Percentiles rank a stretch among this genome's conserved stretches.
Evolutionary conservation across 1,140 invertebrate genomes (phyloP).

Genomic region (Papilio xuthus): DNA sequence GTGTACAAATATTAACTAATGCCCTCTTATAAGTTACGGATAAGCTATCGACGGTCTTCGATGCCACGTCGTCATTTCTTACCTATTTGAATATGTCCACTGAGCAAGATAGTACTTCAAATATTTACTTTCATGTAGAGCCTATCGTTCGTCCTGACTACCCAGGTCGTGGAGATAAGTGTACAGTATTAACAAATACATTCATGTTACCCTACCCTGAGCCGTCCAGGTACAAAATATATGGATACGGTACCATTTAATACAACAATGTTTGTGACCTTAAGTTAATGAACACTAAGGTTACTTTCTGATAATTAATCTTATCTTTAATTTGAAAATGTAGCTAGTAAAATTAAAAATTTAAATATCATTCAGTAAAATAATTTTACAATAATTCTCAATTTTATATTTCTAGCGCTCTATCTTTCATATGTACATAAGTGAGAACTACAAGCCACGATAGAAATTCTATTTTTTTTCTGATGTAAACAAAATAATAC

Average conservation of each 20-base stretch:
- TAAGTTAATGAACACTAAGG: no score
- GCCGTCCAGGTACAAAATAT: neutral
- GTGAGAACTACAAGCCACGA: no score
- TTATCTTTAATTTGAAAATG: no score
- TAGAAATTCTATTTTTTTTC: no score
- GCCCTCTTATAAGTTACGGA: neutral
- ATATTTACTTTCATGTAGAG: neutral
- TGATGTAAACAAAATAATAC: neutral
- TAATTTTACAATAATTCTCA: no score
- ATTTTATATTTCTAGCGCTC: no score
- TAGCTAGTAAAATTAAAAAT: no score
- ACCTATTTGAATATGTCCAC: slow-evolving; percentile 7
- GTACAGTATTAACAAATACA: neutral
- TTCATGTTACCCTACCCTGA: neutral
- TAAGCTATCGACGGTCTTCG: neutral
- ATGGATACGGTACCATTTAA: neutral
- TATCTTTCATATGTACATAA: no score
- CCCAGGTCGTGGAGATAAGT: neutral
- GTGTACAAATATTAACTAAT: neutral
- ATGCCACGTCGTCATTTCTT: neutral
- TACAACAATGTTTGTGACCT: neutral
- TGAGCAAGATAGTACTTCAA: neutral
- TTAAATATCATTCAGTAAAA: no score
- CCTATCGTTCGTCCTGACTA: neutral
- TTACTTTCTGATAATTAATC: no score